Evolutionary conservation across 2,113 vertebrate species (phyloP), one percentile per base, ranked within the genome.

Genomic region (Coryphaenoides rupestris): DNA sequence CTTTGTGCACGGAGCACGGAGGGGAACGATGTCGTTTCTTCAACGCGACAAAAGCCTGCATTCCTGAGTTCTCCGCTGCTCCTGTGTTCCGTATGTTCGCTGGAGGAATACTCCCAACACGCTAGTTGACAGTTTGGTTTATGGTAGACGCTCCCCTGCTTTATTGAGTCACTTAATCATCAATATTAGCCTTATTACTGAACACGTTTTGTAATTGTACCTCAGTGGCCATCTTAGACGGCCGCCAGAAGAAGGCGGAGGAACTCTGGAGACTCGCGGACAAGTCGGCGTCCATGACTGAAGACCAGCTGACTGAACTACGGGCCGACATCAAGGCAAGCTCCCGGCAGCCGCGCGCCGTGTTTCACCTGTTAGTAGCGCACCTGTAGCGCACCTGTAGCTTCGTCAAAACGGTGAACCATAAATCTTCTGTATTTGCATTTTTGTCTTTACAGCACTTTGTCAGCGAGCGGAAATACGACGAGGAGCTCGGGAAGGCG

Each of bases 401-500:
- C n/a, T n/a, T n/a, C n/a, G n/a, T 40, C 7, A 40, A 40, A 12
- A 40, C 2, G 33, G 33, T 40, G 2, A 40, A 40, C 13, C 33
- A 7, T 5, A 50, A 50, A 17, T 16, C 1, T 1, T 50, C 47
- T 16, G 5, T 4, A 17, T 16, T 4, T 50, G 47, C 1, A 45
- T 45, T 45, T 45, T 45, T 45, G 13, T 50, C 17, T 17, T 50
- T 60, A 33, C 69, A 98, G 96, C 96, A 96, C 85, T 98, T 98
- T 75, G 95, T 98, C 61, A 98, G 96, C 14, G 96, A 98, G 72
- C 92, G 95, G 19, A 98, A 98, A 81, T 98, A 96, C 0, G 96
- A 98, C 0, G 96, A 98, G 74, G 95, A 98, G 66, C 88, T 98
- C 21, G 94, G 95, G 45, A 88, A 93, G 69, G 94, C 94, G n/a